Evolutionary conservation across 1,140 invertebrate genomes (phyloP).

Genomic region (Habropoda laboriosa): DNA sequence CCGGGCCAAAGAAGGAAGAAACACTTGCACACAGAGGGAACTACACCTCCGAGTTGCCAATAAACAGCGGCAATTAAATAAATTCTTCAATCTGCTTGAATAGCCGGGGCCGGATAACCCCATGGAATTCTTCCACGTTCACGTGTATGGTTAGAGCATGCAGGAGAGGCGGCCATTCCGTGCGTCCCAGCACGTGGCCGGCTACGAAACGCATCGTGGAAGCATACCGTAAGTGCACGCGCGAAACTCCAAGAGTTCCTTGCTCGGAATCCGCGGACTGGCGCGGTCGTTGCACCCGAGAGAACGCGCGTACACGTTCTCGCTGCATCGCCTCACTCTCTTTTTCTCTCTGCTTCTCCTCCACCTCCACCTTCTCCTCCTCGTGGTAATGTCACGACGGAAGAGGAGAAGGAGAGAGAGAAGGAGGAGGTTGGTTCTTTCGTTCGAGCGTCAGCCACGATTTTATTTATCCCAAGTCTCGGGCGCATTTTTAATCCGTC

Average conservation of each 20-base stretch:
- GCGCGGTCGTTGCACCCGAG: constrained; percentile 72
- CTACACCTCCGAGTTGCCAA: no score
- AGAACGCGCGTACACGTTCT: constrained; percentile 21
- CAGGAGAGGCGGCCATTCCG: no score
- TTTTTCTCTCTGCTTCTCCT: constrained; percentile 57
- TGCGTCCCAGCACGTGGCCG: neutral
- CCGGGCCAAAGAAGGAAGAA: no score
- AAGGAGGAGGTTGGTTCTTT: neutral
- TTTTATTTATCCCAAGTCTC: constrained; percentile 36
- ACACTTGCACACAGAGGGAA: no score
- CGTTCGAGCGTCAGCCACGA: neutral
- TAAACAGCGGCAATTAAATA: no score
- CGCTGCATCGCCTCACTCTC: constrained; percentile 23
- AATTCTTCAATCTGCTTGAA: no score
- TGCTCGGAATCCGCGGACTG: constrained; percentile 70
- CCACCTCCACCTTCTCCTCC: no score
- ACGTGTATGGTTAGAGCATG: no score
- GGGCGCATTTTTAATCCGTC: constrained; percentile 30
- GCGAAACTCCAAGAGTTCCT: constrained; percentile 63
- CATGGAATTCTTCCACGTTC: no score
- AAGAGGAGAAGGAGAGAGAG: no score
- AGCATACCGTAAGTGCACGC: constrained; percentile 47
- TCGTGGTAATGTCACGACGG: no score
- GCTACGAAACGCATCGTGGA: constrained; percentile 1
- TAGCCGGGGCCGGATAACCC: no score